Evolutionary conservation across 2,888 invertebrate genomes (phyloP).

Genomic region (Drosophila birchii): DNA sequence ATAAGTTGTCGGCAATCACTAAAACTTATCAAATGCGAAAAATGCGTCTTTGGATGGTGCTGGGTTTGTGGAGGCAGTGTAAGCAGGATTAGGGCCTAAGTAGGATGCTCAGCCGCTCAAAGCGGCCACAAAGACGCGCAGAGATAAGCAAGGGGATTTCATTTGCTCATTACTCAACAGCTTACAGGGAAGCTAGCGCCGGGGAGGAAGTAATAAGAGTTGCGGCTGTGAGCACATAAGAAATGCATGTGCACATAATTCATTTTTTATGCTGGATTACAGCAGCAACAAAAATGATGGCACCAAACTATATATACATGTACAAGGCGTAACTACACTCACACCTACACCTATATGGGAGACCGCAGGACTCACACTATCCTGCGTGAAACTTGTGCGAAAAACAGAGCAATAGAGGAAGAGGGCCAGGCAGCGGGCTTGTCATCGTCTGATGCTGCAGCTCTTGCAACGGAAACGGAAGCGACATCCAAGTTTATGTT

Average conservation of each 20-base stretch:
- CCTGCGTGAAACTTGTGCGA: constrained; percentile 51
- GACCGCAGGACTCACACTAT: constrained; percentile 18
- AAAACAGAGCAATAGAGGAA: constrained; percentile 62
- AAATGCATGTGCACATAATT: constrained; percentile 78
- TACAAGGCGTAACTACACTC: constrained; percentile 35
- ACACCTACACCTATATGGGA: background rate
- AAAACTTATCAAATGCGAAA: constrained; percentile 30
- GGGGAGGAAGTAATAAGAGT: constrained; percentile 39
- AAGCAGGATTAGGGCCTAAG: constrained; percentile 60
- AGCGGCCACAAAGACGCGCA: constrained; percentile 71
- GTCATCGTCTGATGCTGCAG: constrained; percentile 37
- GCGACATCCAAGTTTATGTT: constrained; percentile 77
- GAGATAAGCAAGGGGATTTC: constrained; percentile 76
- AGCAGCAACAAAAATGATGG: constrained; percentile 58
- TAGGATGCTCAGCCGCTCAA: constrained; percentile 65
- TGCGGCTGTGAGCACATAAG: constrained; percentile 56
- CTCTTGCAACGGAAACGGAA: constrained; percentile 69
- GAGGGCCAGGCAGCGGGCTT: constrained; percentile 40
- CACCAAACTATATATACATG: constrained; percentile 49
- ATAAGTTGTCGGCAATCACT: constrained; percentile 17
- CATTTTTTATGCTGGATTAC: constrained; percentile 78
- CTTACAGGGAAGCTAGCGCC: constrained; percentile 52
- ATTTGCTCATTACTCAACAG: constrained; percentile 78
- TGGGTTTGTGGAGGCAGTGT: constrained; percentile 9
- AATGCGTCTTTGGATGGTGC: constrained; percentile 10